Evolutionary conservation across 2,797 vertebrate species (phyloP).

Genomic region (Chloroceryle amazona): DNA sequence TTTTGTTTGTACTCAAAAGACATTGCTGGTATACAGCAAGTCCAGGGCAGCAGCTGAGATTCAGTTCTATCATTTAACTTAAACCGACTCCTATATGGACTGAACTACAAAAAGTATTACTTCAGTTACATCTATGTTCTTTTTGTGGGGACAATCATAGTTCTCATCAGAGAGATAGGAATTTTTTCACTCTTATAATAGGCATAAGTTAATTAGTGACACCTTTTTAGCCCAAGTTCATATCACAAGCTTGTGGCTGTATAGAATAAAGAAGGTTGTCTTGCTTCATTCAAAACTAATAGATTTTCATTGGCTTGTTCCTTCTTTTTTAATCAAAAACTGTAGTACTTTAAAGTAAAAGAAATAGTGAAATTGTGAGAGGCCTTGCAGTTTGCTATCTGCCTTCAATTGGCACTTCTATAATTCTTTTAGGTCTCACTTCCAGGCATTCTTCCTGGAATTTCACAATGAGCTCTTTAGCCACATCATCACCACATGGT

Average conservation of each 20-base stretch:
- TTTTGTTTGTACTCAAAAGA: neutral
- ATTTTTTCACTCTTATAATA: neutral
- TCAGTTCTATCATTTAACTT: neutral
- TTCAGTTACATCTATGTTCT: neutral
- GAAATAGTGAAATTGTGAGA: neutral
- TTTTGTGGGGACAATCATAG: neutral
- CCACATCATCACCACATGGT: neutral
- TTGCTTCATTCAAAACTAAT: neutral
- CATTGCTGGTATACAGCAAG: neutral
- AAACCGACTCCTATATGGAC: neutral
- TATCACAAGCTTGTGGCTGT: neutral
- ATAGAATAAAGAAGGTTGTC: neutral
- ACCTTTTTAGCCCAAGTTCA: neutral
- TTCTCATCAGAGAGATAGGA: neutral
- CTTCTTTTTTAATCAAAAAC: neutral
- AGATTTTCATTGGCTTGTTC: neutral
- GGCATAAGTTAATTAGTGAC: neutral
- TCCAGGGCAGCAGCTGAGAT: neutral
- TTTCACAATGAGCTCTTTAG: neutral
- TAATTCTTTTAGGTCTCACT: neutral
- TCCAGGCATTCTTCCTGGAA: neutral
- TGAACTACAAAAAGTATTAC: rapidly evolving
- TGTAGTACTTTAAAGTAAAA: neutral
- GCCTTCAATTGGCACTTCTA: neutral
- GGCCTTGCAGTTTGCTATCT: neutral